Conservation (phyloP, 2,797 vertebrate genomes). For the Macropus fuliginosus region DNA sequence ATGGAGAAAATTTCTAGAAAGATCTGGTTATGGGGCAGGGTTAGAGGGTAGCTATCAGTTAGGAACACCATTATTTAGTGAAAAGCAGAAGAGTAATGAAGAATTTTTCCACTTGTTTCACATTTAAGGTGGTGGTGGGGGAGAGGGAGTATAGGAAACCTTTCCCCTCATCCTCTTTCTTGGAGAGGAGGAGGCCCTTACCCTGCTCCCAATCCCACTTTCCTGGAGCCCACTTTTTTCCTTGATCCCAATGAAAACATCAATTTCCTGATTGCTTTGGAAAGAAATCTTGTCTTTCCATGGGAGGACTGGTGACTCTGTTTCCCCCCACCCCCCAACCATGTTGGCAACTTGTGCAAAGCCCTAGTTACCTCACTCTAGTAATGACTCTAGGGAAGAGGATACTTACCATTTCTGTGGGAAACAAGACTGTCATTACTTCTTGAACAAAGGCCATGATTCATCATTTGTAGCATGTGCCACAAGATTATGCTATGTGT, state of each 20-base stretch:
- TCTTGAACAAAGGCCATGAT: constrained; percentile 47
- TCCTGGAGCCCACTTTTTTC: background rate
- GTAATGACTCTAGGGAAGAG: background rate
- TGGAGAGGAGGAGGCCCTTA: background rate
- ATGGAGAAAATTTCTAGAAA: background rate
- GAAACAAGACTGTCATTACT: background rate
- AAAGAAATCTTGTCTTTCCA: background rate
- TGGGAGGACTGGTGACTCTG: background rate
- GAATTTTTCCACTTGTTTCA: background rate
- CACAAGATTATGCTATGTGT: constrained; percentile 64
- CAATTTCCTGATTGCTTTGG: background rate
- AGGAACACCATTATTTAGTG: background rate
- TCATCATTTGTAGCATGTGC: constrained; percentile 51
- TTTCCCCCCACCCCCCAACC: background rate
- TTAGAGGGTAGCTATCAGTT: background rate
- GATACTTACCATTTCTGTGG: background rate
- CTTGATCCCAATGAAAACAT: background rate
- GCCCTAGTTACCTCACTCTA: background rate
- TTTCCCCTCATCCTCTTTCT: background rate
- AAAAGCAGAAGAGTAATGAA: background rate
- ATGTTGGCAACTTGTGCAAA: background rate
- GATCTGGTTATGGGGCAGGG: background rate
- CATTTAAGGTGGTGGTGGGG: background rate
- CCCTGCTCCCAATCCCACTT: background rate
- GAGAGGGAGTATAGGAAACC: background rate